These are phyloP conservation scores for Drosophila eohydei DNA, from an alignment of 2,888 invertebrate species.

Conservation along the genomic window DNA sequence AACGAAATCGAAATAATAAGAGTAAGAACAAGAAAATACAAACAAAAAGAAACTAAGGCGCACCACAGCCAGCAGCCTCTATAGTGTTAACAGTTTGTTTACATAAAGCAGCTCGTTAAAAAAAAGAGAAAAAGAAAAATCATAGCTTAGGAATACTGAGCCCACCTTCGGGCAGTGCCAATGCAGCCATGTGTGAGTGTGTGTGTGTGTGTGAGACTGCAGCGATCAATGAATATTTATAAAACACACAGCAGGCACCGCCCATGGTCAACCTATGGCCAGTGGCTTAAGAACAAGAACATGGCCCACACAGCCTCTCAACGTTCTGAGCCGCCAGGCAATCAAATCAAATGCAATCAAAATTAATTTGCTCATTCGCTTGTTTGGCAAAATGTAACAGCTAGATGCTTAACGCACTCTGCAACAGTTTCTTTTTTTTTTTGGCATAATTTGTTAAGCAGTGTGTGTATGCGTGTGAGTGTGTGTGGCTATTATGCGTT, in stretches of 20 bases:
- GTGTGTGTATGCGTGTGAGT: background rate
- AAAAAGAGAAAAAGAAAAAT: conserved; percentile 35
- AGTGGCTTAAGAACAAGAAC: conserved; percentile 57
- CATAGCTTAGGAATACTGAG: conserved; percentile 26
- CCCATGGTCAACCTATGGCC: conserved; percentile 66
- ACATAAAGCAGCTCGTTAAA: conserved; percentile 74
- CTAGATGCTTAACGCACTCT: conserved; percentile 69
- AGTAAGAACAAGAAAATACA: conserved; percentile 60
- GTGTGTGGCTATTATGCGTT: conserved; percentile 35
- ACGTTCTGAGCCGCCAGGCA: conserved; percentile 50
- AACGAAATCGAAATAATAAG: conserved; percentile 17
- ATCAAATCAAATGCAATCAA: conserved; percentile 74
- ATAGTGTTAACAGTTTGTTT: conserved; percentile 78
- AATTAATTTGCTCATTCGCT: conserved; percentile 73
- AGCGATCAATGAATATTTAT: conserved; percentile 74
- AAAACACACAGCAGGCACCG: conserved; percentile 61
- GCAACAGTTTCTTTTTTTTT: conserved; percentile 18
- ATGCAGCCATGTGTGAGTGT: conserved; percentile 18
- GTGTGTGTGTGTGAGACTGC: conserved; percentile 23
- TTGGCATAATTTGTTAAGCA: conserved; percentile 60
- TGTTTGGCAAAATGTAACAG: conserved; percentile 64
- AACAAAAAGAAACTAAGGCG: conserved; percentile 12
- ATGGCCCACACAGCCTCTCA: conserved; percentile 63
- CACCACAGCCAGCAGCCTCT: conserved; percentile 26
- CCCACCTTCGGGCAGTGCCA: conserved; percentile 54